Evolutionary conservation across 2,797 vertebrate species (phyloP), one percentile per base, ranked within the genome.

Genomic region (Takifugu rubripes): DNA sequence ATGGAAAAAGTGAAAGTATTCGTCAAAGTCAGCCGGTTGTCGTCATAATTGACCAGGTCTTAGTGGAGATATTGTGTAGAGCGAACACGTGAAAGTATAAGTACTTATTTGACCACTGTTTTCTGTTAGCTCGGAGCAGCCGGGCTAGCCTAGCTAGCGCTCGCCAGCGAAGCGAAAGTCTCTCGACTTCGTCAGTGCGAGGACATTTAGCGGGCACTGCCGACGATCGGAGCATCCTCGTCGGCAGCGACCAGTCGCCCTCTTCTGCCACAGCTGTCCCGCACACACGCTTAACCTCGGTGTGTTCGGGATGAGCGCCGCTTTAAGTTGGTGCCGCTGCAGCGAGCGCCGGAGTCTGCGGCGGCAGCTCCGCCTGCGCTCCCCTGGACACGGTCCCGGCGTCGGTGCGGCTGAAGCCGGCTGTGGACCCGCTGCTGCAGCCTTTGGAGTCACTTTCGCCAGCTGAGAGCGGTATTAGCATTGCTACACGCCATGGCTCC

Each of bases 121-220:
- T 71, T 24, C 55, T 54, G 66, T 79, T 83, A 83, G 85, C 84
- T 69, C 66, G 17, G 3, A 72, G 67, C 76, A 49, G n/a, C 61
- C 6, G 61, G 43, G 84, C 76, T 89, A 87, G 67, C 81, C 15
- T 45, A 59, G 84, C 86, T 78, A 66, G 53, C 57, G 78, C 54
- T 68, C 74, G 78, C 75, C 77, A 82, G 80, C 70, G 64, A 72
- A 77, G 80, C 72, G 77, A 75, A 69, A 84, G 80, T 86, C 81
- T 70, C 64, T 74, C 6, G 66, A 66, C 72, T 82, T 64, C 61
- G 68, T 70, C 70, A 5, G 33, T 21, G 72, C 49, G 81, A 89
- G 88, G 88, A 80, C 89, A 71, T 88, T 89, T 90, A 88, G 87
- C 87, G 87, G 89, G 77, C 87, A 86, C 84, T 43, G 74, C 60